Evolutionary conservation across 2,113 vertebrate genomes (phyloP).

Genomic region (Scopus umbretta): DNA sequence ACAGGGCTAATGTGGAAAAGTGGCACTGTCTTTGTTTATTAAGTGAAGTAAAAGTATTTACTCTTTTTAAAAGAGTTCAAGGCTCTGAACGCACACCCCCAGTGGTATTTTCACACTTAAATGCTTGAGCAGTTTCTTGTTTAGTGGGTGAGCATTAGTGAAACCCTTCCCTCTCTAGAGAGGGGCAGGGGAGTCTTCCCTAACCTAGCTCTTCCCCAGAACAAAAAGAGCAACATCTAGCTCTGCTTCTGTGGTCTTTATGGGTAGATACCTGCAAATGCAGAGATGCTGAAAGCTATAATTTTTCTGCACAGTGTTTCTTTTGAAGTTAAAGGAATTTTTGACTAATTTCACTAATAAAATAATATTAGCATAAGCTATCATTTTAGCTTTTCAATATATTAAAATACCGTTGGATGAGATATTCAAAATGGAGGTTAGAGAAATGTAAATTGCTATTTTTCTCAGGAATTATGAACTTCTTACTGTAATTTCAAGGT

Average conservation of each 20-base stretch:
- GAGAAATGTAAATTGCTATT: neutral
- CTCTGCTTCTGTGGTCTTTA: neutral
- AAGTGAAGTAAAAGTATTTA: neutral
- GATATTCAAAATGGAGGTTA: neutral
- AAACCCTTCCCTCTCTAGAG: neutral
- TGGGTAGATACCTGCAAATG: neutral
- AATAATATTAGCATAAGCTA: neutral
- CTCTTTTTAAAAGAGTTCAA: neutral
- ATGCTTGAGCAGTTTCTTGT: neutral
- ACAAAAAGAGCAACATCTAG: neutral
- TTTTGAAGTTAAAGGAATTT: neutral
- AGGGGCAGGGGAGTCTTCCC: neutral
- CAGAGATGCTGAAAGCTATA: neutral
- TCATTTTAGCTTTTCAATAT: neutral
- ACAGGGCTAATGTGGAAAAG: neutral
- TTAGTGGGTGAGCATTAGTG: neutral
- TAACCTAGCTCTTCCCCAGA: neutral
- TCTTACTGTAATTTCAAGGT: neutral
- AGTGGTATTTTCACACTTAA: neutral
- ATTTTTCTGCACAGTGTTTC: neutral
- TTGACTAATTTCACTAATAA: neutral
- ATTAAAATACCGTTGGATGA: neutral
- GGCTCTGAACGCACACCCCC: neutral
- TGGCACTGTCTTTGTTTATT: neutral
- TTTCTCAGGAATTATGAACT: neutral